Percentiles rank a stretch among this genome's conserved stretches.
Conservation (phyloP, 2,888 invertebrate species). For the Apamea sordens region DNA sequence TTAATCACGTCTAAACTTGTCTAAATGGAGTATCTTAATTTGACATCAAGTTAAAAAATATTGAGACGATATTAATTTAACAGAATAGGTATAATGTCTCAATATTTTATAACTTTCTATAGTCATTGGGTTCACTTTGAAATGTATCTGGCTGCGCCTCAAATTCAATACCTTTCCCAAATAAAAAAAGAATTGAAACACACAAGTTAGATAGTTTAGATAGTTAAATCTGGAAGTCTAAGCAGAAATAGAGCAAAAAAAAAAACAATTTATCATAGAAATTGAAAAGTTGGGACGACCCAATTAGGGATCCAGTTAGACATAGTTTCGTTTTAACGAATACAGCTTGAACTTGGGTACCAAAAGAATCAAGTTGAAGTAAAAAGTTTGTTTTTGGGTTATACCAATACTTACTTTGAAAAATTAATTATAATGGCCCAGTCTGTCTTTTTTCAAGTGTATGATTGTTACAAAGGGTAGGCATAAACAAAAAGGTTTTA, state of each 20-base stretch:
- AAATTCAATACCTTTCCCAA: neutral
- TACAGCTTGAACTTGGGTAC: neutral
- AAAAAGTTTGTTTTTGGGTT: neutral
- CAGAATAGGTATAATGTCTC: neutral
- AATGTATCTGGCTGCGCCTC: neutral
- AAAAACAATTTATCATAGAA: neutral
- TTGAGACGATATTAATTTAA: neutral
- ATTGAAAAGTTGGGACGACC: slow-evolving; percentile 31
- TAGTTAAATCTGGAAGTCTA: slow-evolving; percentile 6
- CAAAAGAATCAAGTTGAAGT: slow-evolving; percentile 12
- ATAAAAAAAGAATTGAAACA: neutral
- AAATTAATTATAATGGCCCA: neutral
- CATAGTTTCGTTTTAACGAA: slow-evolving; percentile 26
- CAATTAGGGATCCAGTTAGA: slow-evolving; percentile 28
- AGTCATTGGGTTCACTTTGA: neutral
- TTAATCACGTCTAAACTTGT: too few species aligned
- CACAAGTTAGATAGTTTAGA: slow-evolving; percentile 7
- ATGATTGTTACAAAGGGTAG: neutral
- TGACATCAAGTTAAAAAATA: neutral
- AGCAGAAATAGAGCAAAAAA: neutral
- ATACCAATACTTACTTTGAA: slow-evolving; percentile 2
- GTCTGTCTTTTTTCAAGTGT: neutral
- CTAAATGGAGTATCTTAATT: too few species aligned
- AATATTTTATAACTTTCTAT: neutral
- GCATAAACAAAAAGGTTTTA: neutral